Percentiles rank a stretch among this genome's conserved stretches.
Evolutionary conservation across 2,888 invertebrate genomes (phyloP).

Genomic region (Epicampocera succincta): DNA sequence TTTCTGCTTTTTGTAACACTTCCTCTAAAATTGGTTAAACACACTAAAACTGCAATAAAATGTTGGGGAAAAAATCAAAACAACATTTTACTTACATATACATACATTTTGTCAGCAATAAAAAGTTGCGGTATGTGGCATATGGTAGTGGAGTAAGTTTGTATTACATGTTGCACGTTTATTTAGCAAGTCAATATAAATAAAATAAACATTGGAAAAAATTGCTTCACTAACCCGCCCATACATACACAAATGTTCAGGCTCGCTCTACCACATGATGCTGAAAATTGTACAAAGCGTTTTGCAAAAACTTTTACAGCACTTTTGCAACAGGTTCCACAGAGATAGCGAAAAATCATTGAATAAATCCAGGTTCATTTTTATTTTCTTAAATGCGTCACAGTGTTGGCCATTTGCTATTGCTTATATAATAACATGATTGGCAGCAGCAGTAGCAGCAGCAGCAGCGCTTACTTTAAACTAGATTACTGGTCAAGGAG

Average conservation of each 20-base stretch:
- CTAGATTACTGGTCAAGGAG: neutral
- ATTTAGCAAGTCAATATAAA: slow-evolving; percentile 56
- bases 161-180: slow-evolving; percentile 66
- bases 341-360: slow-evolving; percentile 4
- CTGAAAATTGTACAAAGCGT: slow-evolving; percentile 26
- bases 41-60: slow-evolving; percentile 33
- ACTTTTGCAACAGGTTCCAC: slow-evolving; percentile 63
- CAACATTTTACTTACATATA: neutral
- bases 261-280: neutral
- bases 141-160: slow-evolving; percentile 57
- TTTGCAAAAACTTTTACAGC: slow-evolving; percentile 30
- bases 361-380: slow-evolving; percentile 26
- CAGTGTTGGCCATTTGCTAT: slow-evolving; percentile 17
- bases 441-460: no score
- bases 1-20: slow-evolving; percentile 63
- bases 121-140: slow-evolving; percentile 49
- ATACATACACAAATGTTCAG: neutral
- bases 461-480: slow-evolving; percentile 10
- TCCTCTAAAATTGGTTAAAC: slow-evolving; percentile 68
- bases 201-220: slow-evolving; percentile 42
- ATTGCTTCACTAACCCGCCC: neutral
- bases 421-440: slow-evolving; percentile 37
- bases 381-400: slow-evolving; percentile 28
- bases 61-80: neutral
- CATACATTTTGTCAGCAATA: slow-evolving; percentile 39